Evolutionary conservation across 2,797 vertebrate species (phyloP), one percentile per base, ranked within the genome.

Genomic region (Molossus alvarezi): DNA sequence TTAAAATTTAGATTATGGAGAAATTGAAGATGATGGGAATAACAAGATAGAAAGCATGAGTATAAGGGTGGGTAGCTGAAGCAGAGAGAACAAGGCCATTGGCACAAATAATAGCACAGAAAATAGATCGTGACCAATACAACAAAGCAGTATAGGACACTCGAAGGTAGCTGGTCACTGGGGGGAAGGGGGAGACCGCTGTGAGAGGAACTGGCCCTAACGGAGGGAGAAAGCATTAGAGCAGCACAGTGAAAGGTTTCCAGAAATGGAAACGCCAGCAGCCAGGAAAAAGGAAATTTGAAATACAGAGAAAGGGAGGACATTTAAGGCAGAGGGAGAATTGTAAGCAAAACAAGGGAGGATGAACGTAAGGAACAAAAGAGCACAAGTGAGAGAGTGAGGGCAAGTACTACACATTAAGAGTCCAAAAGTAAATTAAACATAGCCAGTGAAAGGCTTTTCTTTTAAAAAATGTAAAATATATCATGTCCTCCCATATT

Each of bases 381-480:
- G 27, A 77, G 27, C 11, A 9, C 27, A 1, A 41, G 13, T 25
- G 7, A 73, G 23, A 33, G 18, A 41, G 13, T 25, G 7, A 73
- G 23, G 41, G 18, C 3, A 89, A 37, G 25, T 10, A 5, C 45
- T 48, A 11, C 17, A 37, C 0, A 21, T 48, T 41, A 45, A 92
- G 41, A 65, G 20, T 3, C 13, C 23, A 83, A 51, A 93, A 57
- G 17, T 58, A 71, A 65, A 33, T 15, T 72, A 29, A 45, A 58
- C 6, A 64, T n/a, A 81, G 6, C 41, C 91, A 91, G 86, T 17
- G 13, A 60, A 91, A 91, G 45, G 51, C 14, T 1, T 13, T 80
- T 81, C 18, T 88, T 91, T 71, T 41, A 27, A 83, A 77, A 69
- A 69, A 79, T 33, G 20, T 23, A 83, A 90, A 84, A 48, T 67